These are phyloP conservation scores for Trogon melanurus DNA, from an alignment of 2,113 vertebrate species.

Conservation along the genomic window DNA sequence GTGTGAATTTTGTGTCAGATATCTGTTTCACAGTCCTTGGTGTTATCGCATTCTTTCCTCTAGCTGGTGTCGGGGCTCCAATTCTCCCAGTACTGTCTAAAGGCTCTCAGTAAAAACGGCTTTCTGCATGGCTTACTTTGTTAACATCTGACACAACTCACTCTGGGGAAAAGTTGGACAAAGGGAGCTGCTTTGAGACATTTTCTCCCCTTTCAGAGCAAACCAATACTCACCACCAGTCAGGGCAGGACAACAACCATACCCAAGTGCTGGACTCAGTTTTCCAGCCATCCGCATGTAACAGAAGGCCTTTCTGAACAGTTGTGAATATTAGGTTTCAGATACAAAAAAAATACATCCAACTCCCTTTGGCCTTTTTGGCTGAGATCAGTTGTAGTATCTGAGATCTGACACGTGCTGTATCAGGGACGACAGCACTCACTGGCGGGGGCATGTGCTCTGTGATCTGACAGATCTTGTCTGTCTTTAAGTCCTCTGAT, in stretches of 20 bases:
- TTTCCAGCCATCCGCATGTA: not conserved
- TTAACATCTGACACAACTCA: not conserved
- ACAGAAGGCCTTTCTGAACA: not conserved
- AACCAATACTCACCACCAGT: not conserved
- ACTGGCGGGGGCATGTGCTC: conserved; percentile 9
- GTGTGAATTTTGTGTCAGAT: not conserved
- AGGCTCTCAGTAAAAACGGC: not conserved
- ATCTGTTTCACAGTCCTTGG: not conserved
- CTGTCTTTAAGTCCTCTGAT: conserved; percentile 31
- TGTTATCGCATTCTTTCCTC: not conserved
- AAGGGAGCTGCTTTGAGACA: not conserved
- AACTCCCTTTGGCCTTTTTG: conserved; percentile 21
- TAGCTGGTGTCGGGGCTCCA: not conserved
- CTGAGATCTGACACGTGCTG: not conserved
- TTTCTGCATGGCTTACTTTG: not conserved
- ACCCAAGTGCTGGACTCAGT: not conserved
- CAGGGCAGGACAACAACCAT: not conserved
- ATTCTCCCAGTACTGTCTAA: not conserved
- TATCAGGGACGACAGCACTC: not conserved
- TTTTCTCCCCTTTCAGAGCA: not conserved
- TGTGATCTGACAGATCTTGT: conserved; percentile 38
- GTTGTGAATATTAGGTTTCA: not conserved
- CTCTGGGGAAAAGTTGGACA: not conserved
- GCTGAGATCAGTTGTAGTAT: conserved; percentile 7
- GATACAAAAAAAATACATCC: not conserved